A percentile compares a stretch with the other conserved stretches of the same genome.
Conservation (phyloP, 2,797 vertebrate species). For the Tauraco hartlaubi region DNA sequence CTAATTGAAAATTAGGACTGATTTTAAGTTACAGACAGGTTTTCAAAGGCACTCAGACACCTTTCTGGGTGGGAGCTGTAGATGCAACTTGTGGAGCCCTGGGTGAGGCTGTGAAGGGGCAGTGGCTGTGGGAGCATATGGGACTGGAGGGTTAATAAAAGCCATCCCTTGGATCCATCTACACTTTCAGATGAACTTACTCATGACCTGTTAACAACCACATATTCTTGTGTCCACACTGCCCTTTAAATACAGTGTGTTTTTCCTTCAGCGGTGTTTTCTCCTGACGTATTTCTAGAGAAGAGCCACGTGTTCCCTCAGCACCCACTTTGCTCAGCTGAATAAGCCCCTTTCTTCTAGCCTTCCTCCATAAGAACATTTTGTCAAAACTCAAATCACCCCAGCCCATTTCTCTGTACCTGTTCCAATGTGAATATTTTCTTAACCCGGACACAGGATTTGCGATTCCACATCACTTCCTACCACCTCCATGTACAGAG, state of each 20-base stretch:
- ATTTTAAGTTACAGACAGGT: neutral
- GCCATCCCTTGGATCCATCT: neutral
- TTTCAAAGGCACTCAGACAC: neutral
- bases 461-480: neutral
- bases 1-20: neutral
- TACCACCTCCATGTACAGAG: neutral
- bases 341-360: neutral
- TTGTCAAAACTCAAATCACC: neutral
- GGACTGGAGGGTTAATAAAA: neutral
- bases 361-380: neutral
- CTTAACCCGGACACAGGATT: neutral
- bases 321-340: neutral
- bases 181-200: neutral
- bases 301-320: neutral
- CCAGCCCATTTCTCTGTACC: neutral
- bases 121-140: neutral
- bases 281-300: neutral
- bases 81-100: neutral
- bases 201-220: neutral
- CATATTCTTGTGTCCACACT: neutral
- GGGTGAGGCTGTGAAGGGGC: neutral
- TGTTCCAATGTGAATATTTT: constrained; percentile 14
- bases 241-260: neutral
- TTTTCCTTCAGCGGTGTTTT: neutral
- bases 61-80: neutral